Evolutionary conservation across 2,113 vertebrate genomes (phyloP).

Genomic region (Motacilla tschutschensis): DNA sequence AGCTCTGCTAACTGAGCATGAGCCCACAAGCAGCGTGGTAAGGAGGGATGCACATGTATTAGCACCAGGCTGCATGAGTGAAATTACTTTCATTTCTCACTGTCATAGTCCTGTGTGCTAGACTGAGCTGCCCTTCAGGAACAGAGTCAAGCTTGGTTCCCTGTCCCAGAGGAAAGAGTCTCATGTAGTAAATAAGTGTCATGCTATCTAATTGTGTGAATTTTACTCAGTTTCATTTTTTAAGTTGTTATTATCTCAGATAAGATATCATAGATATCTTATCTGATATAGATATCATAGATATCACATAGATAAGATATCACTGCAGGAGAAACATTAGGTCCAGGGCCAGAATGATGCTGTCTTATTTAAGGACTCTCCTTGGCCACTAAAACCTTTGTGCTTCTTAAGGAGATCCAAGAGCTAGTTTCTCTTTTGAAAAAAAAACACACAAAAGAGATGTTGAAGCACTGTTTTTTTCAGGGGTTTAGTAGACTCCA

Average conservation of each 20-base stretch:
- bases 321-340: neutral
- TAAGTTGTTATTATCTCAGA: neutral
- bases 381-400: neutral
- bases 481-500: neutral
- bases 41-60: neutral
- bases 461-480: neutral
- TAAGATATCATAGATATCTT: too few relatives aligned
- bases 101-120: neutral
- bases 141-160: neutral
- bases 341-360: neutral
- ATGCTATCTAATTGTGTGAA: neutral
- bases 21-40: fast-evolving
- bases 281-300: too few relatives aligned
- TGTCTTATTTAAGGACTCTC: neutral
- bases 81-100: neutral
- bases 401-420: neutral
- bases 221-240: neutral
- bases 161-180: neutral
- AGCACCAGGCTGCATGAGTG: neutral
- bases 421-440: neutral
- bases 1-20: neutral
- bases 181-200: neutral
- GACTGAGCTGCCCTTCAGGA: neutral
- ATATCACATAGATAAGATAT: neutral
- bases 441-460: neutral